A percentile compares a stretch with the other conserved stretches of the same genome.
phyloP scores from a whole-genome alignment of 2,888 invertebrate species.

The Brachynemurus nebulosus region DNA sequence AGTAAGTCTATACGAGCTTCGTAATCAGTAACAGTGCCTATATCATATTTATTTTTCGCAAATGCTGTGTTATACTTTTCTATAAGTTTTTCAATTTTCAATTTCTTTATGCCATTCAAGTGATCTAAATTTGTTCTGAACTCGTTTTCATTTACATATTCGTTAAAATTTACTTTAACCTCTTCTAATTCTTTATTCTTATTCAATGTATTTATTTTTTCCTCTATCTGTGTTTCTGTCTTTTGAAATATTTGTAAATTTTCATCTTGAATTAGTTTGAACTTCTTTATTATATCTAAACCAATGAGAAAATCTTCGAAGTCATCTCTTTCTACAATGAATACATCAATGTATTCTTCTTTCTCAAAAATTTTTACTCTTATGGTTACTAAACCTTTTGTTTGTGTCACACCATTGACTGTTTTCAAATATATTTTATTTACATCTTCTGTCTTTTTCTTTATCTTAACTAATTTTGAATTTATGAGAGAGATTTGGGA shows the following conservation, averaged over 20 bases:
- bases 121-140: slow-evolving; percentile 13
- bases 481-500: slow-evolving; percentile 18
- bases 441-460: slow-evolving; percentile 14
- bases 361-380: slow-evolving; percentile 15
- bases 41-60: slow-evolving; percentile 16
- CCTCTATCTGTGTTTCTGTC: not conserved
- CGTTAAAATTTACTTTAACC: slow-evolving; percentile 9
- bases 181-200: slow-evolving; percentile 10
- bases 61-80: slow-evolving; percentile 14
- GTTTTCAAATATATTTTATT: slow-evolving; percentile 16
- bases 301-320: slow-evolving; percentile 16
- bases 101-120: slow-evolving; percentile 8
- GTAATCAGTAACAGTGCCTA: slow-evolving; percentile 13
- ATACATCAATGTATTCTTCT: slow-evolving; percentile 12
- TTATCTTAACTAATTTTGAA: slow-evolving; percentile 17
- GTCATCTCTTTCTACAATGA: slow-evolving; percentile 12
- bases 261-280: slow-evolving; percentile 16
- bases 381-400: slow-evolving; percentile 13
- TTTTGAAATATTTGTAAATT: slow-evolving; percentile 15
- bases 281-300: slow-evolving; percentile 16
- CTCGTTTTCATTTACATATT: slow-evolving; percentile 10
- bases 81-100: slow-evolving; percentile 10
- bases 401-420: slow-evolving; percentile 19
- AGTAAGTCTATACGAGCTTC: slow-evolving; percentile 15
- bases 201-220: slow-evolving; percentile 9